These are phyloP conservation scores for Cosmorhoe ocellata DNA, from an alignment of 2,888 invertebrate genomes.

Conservation along the genomic window DNA sequence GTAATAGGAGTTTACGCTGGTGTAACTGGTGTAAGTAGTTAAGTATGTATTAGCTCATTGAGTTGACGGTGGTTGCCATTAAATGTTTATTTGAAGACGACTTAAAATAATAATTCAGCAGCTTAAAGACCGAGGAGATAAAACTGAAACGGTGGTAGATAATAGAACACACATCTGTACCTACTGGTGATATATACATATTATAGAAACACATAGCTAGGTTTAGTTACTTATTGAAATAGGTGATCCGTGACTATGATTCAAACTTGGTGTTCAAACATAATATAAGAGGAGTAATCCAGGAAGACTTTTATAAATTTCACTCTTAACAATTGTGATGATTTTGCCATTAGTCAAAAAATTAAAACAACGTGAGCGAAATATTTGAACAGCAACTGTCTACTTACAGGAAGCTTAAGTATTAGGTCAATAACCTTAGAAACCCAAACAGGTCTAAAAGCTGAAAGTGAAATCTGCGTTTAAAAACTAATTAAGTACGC, in stretches of 20 bases:
- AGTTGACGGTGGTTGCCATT: no score
- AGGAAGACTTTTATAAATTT: conserved; percentile 41
- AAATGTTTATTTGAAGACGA: conserved; percentile 15
- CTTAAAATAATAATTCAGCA: conserved; percentile 46
- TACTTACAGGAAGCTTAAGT: conserved; percentile 50
- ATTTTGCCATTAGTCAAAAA: conserved; percentile 80
- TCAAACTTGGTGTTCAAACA: conserved; percentile 44
- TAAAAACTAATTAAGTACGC: conserved; percentile 32
- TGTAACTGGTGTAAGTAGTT: no score
- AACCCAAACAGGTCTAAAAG: conserved; percentile 50
- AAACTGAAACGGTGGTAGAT: conserved; percentile 48
- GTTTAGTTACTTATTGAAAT: conserved; percentile 26
- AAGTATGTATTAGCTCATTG: no score
- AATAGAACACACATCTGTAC: conserved; percentile 40
- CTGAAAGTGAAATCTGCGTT: conserved; percentile 49
- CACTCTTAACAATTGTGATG: conserved; percentile 80
- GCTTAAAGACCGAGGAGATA: conserved; percentile 51
- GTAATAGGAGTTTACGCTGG: no score
- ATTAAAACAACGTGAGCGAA: conserved; percentile 40
- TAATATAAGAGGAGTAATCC: conserved; percentile 27
- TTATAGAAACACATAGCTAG: conserved; percentile 35
- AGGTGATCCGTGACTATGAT: conserved; percentile 32
- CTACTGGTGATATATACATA: conserved; percentile 52
- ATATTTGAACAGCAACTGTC: conserved; percentile 42
- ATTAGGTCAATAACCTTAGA: conserved; percentile 35